Conservation (phyloP, 2,113 vertebrate genomes). For the Rhinogobius similis region DNA sequence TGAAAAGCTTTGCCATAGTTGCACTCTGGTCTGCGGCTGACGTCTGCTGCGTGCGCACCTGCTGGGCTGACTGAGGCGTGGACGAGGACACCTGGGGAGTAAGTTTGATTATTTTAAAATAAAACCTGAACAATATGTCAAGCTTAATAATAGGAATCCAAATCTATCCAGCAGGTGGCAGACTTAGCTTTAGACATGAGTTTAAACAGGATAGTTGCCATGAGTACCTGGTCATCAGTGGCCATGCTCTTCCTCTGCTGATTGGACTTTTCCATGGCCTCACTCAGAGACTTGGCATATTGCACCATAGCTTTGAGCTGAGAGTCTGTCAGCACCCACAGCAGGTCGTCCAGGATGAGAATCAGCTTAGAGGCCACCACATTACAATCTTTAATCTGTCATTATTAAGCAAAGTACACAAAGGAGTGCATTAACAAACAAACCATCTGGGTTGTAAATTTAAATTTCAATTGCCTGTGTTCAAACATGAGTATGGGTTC, state of each 20-base stretch:
- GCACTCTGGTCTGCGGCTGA: conserved; percentile 84
- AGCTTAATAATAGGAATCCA: too few species aligned
- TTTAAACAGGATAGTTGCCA: background rate
- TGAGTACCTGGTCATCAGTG: conserved; percentile 81
- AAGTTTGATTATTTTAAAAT: background rate
- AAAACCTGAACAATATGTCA: too few species aligned
- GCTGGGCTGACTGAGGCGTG: conserved; percentile 79
- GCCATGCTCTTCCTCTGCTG: conserved; percentile 97
- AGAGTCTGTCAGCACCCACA: conserved; percentile 98
- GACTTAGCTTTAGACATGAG: background rate
- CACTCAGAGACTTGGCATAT: conserved; percentile 97
- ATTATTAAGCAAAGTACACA: conserved; percentile 20
- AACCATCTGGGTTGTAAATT: background rate
- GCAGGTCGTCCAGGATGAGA: conserved; percentile 92
- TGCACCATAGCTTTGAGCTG: conserved; percentile 99
- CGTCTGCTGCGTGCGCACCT: conserved; percentile 84
- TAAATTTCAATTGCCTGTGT: too few species aligned
- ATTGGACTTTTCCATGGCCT: conserved; percentile 96
- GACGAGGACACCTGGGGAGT: conserved; percentile 82
- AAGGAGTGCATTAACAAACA: conserved; percentile 2
- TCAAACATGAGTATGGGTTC: too few species aligned
- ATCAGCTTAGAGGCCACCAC: conserved; percentile 95
- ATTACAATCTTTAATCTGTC: conserved; percentile 93
- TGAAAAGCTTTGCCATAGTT: conserved; percentile 89
- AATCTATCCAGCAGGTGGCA: background rate